phyloP scores from a whole-genome alignment of 2,888 invertebrate genomes.

The Mythimna impura region DNA sequence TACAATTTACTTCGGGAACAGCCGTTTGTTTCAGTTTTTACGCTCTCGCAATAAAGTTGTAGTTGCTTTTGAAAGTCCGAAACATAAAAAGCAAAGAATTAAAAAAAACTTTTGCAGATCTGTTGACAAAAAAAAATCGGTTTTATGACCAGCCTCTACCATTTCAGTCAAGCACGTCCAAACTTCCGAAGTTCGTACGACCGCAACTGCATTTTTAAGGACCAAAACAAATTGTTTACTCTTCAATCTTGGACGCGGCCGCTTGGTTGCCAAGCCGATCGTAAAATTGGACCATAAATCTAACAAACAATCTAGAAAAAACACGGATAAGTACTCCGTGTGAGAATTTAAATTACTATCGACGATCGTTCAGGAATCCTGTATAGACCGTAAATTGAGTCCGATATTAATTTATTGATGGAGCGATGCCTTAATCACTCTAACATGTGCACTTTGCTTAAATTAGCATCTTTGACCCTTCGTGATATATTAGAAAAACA shows the following conservation, averaged over 20 bases:
- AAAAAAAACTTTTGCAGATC: conserved; percentile 79
- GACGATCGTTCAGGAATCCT: conserved; percentile 40
- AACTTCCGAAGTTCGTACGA: conserved; percentile 45
- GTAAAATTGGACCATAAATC: conserved; percentile 67
- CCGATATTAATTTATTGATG: conserved; percentile 38
- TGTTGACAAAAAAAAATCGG: conserved; percentile 80
- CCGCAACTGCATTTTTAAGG: conserved; percentile 73
- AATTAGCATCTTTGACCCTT: conserved; percentile 1
- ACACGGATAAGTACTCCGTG: conserved; percentile 50
- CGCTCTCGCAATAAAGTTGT: conserved; percentile 59
- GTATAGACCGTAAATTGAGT: conserved; percentile 39
- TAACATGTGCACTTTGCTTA: neutral
- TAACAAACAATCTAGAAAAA: conserved; percentile 62
- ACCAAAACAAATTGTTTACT: conserved; percentile 70
- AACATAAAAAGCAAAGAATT: conserved; percentile 77
- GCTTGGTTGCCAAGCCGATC: conserved; percentile 54
- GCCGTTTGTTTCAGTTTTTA: conserved; percentile 58
- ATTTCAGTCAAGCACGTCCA: conserved; percentile 55
- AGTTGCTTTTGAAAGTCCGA: conserved; percentile 62
- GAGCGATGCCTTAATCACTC: conserved; percentile 18
- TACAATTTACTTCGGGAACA: conserved; percentile 49
- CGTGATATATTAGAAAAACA: neutral
- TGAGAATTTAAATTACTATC: conserved; percentile 56
- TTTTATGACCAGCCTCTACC: conserved; percentile 74
- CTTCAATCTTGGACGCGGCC: conserved; percentile 57